Base-by-base conservation (phyloP, 2,888 invertebrate genomes). In the Tineola bisselliella region DNA sequence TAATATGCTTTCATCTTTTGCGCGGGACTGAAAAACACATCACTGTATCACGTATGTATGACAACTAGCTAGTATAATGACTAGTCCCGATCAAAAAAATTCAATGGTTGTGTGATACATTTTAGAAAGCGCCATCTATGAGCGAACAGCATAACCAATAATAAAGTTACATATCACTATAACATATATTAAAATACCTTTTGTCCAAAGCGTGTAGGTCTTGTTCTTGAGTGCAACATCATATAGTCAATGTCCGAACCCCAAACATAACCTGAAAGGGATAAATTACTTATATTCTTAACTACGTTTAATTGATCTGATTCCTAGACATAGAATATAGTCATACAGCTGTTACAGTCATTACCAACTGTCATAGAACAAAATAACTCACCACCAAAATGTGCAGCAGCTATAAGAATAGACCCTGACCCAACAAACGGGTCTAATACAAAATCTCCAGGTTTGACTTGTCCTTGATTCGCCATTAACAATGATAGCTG, bases 231-330 rank as follows among this genome's bases (percentile, higher is more conserved):
- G 80, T 98, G 97, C 4, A 99, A 83, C 91, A 97, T 95, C 80
- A 97, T 89, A 80, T 91, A 99, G 84, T 99, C 98, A 62, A 99
- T 97, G 71, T 98, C 98, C 0, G 94, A 91, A 5, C 98, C 98
- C 69, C 94, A 84, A 17, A 96, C 95, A 71, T 93, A 93, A 0
- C 89, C 92, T 87, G 58, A 11, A 17, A 61, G 12, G 6, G 3
- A 13, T 15, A 44, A 3, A 44, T 8, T 8, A 44, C 3, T 17
- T 13, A 58, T 25, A 25, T 25, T 6, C 25, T 25, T 25, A n/a
- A n/a, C n/a, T n/a, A n/a, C n/a, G n/a, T n/a, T n/a, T n/a, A n/a
- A n/a, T n/a, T n/a, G n/a, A n/a, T n/a, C n/a, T n/a, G n/a, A n/a
- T n/a, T n/a, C n/a, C n/a, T n/a, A n/a, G n/a, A n/a, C n/a, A n/a